These are phyloP conservation scores for Aphelinus atriplicis DNA, from an alignment of 1,140 invertebrate species.

Conservation along the genomic window DNA sequence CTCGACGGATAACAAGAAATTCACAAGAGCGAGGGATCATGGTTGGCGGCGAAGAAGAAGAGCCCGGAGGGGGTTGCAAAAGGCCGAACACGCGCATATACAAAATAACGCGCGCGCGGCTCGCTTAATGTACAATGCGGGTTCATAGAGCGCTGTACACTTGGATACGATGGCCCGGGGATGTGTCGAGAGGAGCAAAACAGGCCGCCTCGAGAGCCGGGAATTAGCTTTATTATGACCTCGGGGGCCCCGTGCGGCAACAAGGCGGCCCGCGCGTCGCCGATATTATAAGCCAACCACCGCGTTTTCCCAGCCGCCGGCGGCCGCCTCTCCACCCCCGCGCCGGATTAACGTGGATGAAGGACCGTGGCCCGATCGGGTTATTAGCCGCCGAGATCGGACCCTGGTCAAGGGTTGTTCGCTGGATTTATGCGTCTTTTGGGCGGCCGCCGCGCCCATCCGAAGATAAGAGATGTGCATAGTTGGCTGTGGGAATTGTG, in stretches of 20 bases:
- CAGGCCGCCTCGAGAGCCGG: slow-evolving; percentile 63
- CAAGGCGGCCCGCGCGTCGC: neutral
- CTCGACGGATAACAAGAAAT: neutral
- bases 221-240: slow-evolving; percentile 68
- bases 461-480: slow-evolving; percentile 4
- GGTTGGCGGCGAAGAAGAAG: too few relatives aligned
- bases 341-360: neutral
- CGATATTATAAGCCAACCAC: neutral
- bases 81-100: neutral
- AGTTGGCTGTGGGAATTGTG: neutral
- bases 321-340: neutral
- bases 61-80: neutral
- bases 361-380: too few relatives aligned
- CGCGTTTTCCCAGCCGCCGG: neutral
- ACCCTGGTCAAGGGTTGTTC: neutral
- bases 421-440: slow-evolving; percentile 25
- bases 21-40: too few relatives aligned
- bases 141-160: neutral
- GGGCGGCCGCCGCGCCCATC: neutral
- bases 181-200: slow-evolving; percentile 57
- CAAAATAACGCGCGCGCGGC: neutral
- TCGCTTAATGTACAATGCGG: neutral
- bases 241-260: slow-evolving; percentile 59
- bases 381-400: too few relatives aligned
- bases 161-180: slow-evolving; percentile 31